phyloP scores from a whole-genome alignment of 2,113 vertebrate species.

The Uropsilus gracilis region DNA sequence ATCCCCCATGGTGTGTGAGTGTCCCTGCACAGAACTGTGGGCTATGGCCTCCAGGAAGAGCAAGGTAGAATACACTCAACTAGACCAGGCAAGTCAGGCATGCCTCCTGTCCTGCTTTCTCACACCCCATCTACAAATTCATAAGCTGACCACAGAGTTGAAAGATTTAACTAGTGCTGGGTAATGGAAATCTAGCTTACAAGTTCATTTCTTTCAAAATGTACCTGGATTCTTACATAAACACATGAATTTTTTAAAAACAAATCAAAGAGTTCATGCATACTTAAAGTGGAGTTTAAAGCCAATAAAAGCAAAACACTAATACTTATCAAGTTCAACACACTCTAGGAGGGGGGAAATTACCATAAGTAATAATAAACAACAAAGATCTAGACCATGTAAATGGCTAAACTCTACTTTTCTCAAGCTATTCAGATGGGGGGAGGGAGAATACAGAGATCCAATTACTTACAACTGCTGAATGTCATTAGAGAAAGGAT shows the following conservation, averaged over 20 bases:
- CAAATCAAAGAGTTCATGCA: not conserved
- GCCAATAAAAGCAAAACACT: not conserved
- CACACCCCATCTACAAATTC: not conserved
- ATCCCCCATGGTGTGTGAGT: not conserved
- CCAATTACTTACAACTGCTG: not conserved
- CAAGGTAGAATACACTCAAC: not conserved
- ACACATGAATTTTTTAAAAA: not conserved
- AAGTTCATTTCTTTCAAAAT: constrained; percentile 30
- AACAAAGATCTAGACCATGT: not conserved
- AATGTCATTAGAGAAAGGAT: not conserved
- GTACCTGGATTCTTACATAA: constrained; percentile 3
- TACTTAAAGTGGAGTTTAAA: not conserved
- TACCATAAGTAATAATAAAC: not conserved
- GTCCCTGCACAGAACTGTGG: not conserved
- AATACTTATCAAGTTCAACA: not conserved
- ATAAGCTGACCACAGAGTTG: not conserved
- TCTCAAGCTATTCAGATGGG: not conserved
- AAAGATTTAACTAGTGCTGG: not conserved
- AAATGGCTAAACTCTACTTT: not conserved
- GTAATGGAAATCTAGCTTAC: not conserved
- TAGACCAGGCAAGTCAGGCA: not conserved
- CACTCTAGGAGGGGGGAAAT: not conserved
- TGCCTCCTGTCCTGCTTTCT: not conserved
- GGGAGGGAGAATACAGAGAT: not conserved
- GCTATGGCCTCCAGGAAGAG: not conserved